Evolutionary conservation across 2,797 vertebrate genomes (phyloP).

Genomic region (Urosaurus nigricauda): DNA sequence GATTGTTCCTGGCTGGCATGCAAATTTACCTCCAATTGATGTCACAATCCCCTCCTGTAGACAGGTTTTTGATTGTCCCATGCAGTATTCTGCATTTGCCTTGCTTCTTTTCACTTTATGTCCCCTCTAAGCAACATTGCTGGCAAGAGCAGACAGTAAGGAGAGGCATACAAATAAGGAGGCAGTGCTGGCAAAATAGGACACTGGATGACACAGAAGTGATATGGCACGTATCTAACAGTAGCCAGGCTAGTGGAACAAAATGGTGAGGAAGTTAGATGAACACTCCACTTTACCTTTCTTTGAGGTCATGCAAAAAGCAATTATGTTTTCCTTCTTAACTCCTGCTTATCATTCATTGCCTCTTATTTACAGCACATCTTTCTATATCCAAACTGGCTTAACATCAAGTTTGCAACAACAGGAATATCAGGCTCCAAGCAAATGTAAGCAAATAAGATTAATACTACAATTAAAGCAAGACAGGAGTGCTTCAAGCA

Average conservation of each 20-base stretch:
- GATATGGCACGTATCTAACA: background rate
- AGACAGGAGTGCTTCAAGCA: background rate
- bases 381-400: background rate
- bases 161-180: conserved; percentile 40
- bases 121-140: conserved; percentile 14
- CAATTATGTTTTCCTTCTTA: background rate
- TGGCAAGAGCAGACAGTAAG: conserved; percentile 16
- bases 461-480: background rate
- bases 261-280: background rate
- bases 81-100: conserved; percentile 18
- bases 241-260: background rate
- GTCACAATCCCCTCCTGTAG: background rate
- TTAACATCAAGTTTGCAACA: background rate
- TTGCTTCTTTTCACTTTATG: conserved; percentile 29
- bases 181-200: background rate
- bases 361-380: background rate
- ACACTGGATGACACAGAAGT: conserved; percentile 3
- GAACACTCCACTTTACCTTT: background rate
- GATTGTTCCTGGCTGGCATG: background rate
- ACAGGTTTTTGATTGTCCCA: conserved; percentile 13
- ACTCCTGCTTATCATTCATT: background rate
- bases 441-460: background rate
- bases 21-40: conserved; percentile 4
- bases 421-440: background rate
- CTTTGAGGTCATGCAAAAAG: background rate